Conservation (phyloP, 2,888 invertebrate genomes). For the Thysanoteuthis rhombus region DNA sequence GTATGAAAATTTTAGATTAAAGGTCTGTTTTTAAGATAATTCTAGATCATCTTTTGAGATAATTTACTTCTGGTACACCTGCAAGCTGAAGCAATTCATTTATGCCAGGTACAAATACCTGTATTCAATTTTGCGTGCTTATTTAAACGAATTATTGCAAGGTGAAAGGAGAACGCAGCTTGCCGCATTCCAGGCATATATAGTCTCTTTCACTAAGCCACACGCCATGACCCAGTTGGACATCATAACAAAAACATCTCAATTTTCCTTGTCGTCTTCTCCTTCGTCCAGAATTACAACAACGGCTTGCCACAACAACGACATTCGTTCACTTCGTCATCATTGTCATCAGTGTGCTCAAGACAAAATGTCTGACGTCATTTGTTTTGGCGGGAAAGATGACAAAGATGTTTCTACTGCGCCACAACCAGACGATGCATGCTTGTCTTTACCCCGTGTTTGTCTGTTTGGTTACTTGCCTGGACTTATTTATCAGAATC, state of each 20-base stretch:
- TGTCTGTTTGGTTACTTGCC: neutral
- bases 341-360: neutral
- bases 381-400: neutral
- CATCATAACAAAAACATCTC: neutral
- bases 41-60: no score
- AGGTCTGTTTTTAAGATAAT: no score
- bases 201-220: neutral
- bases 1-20: no score
- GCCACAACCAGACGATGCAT: neutral
- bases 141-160: neutral
- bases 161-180: neutral
- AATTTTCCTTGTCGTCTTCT: neutral
- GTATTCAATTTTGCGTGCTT: neutral
- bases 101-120: no score
- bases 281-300: neutral
- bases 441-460: neutral
- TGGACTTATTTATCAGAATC: neutral
- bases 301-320: neutral
- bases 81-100: no score
- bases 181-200: neutral
- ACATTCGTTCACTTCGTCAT: neutral
- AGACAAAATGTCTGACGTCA: neutral
- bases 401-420: neutral
- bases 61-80: no score
- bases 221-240: neutral